A percentile compares a stretch with the other conserved stretches of the same genome.
Evolutionary conservation across 2,797 vertebrate species (phyloP).

Genomic region (Geotrypetes seraphini): DNA sequence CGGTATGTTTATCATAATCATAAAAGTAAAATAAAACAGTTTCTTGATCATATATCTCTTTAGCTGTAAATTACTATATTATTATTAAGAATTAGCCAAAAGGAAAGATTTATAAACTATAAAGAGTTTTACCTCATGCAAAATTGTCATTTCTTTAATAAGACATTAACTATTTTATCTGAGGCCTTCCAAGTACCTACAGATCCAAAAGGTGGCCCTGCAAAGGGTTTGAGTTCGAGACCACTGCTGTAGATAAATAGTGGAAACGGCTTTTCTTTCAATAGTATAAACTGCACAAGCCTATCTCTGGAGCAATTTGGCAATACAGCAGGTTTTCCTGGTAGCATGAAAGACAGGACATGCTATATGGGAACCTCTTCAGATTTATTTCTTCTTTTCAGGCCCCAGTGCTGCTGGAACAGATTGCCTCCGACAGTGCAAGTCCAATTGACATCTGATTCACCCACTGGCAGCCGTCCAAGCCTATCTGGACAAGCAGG

Average conservation of each 20-base stretch:
- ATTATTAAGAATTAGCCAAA: too few species aligned
- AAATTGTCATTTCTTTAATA: too few species aligned
- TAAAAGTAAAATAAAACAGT: too few species aligned
- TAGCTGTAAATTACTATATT: too few species aligned
- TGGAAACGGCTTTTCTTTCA: constrained; percentile 28
- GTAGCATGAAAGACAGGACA: constrained; percentile 12
- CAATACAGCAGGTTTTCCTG: constrained; percentile 4
- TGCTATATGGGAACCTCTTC: constrained; percentile 4
- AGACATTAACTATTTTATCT: too few species aligned
- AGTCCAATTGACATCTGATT: constrained; percentile 33
- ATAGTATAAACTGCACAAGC: constrained; percentile 21
- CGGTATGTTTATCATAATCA: too few species aligned
- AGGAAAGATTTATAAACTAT: too few species aligned
- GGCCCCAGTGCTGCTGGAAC: constrained; percentile 15
- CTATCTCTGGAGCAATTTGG: constrained; percentile 8
- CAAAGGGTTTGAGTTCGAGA: too few species aligned
- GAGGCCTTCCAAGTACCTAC: too few species aligned
- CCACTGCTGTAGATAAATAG: constrained; percentile 37
- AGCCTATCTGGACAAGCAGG: constrained; percentile 38
- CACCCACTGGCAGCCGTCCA: constrained; percentile 31
- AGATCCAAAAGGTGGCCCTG: too few species aligned
- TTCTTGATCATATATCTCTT: too few species aligned
- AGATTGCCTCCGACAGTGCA: constrained; percentile 21
- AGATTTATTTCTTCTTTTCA: constrained; percentile 21
- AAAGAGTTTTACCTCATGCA: too few species aligned